These are phyloP conservation scores for Acomys russatus DNA, from an alignment of 2,797 vertebrate genomes.

Conservation along the genomic window DNA sequence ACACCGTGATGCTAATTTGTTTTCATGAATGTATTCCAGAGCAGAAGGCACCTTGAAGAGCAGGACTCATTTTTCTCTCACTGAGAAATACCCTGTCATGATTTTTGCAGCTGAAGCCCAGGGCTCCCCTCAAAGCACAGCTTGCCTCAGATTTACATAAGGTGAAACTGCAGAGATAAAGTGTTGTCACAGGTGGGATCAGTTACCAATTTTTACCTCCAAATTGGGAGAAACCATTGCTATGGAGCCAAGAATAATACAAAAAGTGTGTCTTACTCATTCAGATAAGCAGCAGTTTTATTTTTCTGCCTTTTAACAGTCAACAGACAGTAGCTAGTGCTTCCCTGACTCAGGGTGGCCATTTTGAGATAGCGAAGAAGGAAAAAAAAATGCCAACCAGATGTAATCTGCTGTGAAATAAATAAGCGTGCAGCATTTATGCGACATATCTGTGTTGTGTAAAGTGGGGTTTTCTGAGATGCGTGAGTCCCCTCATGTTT, in stretches of 20 bases:
- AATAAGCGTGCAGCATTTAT: neutral
- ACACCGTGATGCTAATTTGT: slow-evolving; percentile 58
- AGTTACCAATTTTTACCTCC: slow-evolving; percentile 4
- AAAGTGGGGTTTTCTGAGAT: slow-evolving; percentile 39
- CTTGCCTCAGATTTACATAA: slow-evolving; percentile 67
- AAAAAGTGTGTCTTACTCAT: neutral
- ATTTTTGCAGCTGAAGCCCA: slow-evolving; percentile 26
- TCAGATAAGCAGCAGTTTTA: neutral
- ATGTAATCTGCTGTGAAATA: neutral
- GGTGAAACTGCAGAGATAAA: slow-evolving; percentile 60
- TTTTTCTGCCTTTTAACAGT: neutral
- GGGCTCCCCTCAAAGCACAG: slow-evolving; percentile 41
- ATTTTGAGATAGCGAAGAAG: slow-evolving; percentile 72
- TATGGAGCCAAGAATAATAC: slow-evolving; percentile 8
- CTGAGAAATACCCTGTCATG: slow-evolving; percentile 57
- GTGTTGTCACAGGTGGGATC: slow-evolving; percentile 3
- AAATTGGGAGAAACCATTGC: slow-evolving; percentile 5
- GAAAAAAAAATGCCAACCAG: slow-evolving; percentile 35
- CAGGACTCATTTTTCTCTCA: slow-evolving; percentile 56
- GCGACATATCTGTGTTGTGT: neutral
- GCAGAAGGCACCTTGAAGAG: slow-evolving; percentile 72
- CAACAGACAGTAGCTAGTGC: neutral
- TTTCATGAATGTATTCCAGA: slow-evolving; percentile 58
- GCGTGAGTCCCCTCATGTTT: neutral
- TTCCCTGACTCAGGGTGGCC: neutral